Conservation (phyloP, 2,113 vertebrate species). For the Etia nguti region DNA sequence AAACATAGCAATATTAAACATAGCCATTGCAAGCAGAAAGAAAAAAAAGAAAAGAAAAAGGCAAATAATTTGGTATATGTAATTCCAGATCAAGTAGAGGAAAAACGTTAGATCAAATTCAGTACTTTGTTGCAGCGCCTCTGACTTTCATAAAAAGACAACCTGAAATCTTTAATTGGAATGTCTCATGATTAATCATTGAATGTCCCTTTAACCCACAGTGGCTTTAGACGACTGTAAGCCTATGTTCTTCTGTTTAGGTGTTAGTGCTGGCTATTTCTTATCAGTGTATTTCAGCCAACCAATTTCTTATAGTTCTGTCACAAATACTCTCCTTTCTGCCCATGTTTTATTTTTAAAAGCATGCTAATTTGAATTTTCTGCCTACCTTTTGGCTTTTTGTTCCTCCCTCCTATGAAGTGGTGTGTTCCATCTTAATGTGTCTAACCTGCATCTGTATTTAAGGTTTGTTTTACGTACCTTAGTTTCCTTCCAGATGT, state of each 20-base stretch:
- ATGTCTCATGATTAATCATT: background rate
- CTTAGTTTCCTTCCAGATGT: background rate
- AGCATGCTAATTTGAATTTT: fast-evolving
- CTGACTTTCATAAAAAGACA: background rate
- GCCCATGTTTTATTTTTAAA: background rate
- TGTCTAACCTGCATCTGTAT: background rate
- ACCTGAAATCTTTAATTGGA: background rate
- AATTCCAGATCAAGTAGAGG: background rate
- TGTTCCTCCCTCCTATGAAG: background rate
- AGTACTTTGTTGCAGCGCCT: background rate
- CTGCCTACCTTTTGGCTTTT: background rate
- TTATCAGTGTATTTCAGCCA: fast-evolving
- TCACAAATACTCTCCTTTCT: background rate
- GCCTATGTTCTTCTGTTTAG: background rate
- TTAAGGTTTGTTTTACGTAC: background rate
- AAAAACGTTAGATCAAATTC: background rate
- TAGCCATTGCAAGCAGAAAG: background rate
- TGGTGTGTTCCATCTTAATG: background rate
- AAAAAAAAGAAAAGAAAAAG: fast-evolving
- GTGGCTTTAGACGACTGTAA: background rate
- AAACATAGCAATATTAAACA: background rate
- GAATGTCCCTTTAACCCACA: background rate
- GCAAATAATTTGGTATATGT: background rate
- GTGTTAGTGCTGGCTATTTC: background rate
- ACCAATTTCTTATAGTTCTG: background rate